Evolutionary conservation across 2,888 invertebrate genomes (phyloP).

Genomic region (Diplolepis rosae): DNA sequence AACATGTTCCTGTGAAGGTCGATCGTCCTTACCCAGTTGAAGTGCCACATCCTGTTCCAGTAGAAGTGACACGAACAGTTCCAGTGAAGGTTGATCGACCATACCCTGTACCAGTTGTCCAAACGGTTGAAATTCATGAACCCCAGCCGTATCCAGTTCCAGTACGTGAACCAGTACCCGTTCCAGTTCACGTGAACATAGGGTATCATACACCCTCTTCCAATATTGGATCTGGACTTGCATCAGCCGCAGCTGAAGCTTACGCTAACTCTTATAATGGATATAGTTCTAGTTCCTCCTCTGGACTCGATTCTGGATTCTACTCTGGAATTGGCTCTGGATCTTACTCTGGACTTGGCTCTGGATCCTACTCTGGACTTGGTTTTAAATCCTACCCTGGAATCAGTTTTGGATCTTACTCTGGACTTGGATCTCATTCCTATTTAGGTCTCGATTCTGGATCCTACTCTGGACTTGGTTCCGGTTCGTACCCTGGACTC

Average conservation of each 20-base stretch:
- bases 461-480: not conserved
- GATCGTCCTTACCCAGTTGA: constrained; percentile 57
- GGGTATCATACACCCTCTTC: not conserved
- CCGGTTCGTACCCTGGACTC: not conserved
- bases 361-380: not conserved
- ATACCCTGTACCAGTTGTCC: constrained; percentile 54
- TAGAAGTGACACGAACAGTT: constrained; percentile 54
- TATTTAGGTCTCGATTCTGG: not conserved
- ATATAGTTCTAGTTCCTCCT: not conserved
- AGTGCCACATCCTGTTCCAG: constrained; percentile 14
- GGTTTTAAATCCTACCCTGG: not conserved
- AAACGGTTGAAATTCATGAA: constrained; percentile 43
- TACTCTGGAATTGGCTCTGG: not conserved
- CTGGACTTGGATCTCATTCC: not conserved
- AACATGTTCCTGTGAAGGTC: constrained; percentile 54
- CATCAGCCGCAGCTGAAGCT: not conserved
- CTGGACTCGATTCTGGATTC: not conserved
- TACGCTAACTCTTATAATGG: not conserved
- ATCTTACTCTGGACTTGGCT: not conserved
- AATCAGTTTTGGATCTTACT: not conserved
- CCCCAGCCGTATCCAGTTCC: not conserved
- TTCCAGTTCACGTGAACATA: not conserved
- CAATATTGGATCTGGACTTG: not conserved
- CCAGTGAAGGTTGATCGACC: constrained; percentile 57
- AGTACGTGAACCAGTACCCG: not conserved